Conservation (phyloP, 2,888 invertebrate species). For the Apantesis nais region DNA sequence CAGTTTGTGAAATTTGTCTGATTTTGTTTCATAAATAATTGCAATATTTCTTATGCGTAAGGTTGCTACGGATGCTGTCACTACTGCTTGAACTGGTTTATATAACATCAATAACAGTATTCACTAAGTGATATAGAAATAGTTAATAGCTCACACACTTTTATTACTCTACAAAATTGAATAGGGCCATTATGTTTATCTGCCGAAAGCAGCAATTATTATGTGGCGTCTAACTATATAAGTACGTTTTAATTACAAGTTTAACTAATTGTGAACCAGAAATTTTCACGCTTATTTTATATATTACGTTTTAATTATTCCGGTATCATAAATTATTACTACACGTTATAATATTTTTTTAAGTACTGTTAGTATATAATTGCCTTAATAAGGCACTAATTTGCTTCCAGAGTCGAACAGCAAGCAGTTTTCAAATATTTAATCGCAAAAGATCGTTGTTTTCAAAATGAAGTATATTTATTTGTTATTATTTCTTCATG, state of each 20-base stretch:
- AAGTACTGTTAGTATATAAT: background rate
- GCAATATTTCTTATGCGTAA: background rate
- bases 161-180: constrained; percentile 3
- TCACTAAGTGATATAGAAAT: background rate
- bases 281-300: background rate
- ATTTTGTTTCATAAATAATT: too few relatives aligned
- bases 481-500: too few relatives aligned
- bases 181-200: constrained; percentile 4
- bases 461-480: too few relatives aligned
- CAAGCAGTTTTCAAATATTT: too few relatives aligned
- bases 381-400: background rate
- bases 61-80: background rate
- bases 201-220: background rate
- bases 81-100: background rate
- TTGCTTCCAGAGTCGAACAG: background rate
- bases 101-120: background rate
- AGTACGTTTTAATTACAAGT: background rate
- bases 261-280: background rate
- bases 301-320: background rate
- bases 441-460: too few relatives aligned
- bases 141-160: background rate
- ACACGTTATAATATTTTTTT: background rate
- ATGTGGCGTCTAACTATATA: background rate
- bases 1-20: too few relatives aligned
- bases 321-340: background rate